Evolutionary conservation across 2,888 invertebrate genomes (phyloP), one percentile per base, ranked within the genome.

Genomic region (Encarsia formosa): DNA sequence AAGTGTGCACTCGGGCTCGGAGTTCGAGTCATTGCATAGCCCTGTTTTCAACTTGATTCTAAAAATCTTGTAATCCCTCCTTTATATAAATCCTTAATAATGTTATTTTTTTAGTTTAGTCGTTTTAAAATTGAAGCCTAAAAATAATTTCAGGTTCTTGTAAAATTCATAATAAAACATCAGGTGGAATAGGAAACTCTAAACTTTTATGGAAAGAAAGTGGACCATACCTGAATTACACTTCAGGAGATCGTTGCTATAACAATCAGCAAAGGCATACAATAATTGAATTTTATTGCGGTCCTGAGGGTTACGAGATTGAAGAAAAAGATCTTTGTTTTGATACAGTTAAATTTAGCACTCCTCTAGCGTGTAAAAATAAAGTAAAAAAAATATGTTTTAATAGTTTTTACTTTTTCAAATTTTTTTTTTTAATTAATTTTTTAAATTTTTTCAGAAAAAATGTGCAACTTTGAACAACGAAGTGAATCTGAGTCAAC

Each of bases 141-240:
- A 34, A 42, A 35, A 31, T 42, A 52, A 43, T 52, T 60, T 23
- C 41, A 71, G 71, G 71, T 42, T 56, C 62, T 45, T 72, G 71
- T 26, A 58, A 58, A 29, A 49, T 37, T 1, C 55, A 60, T 24
- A 61, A 56, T 26, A 45, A 43, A 24, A 58, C 49, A 29, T 67
- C 68, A 8, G 61, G 63, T 49, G 71, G 72, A 24, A 59, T 54
- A 34, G 63, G 59, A 16, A 70, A 71, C 41, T 43, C 64, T 16
- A 62, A 66, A 43, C 58, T 73, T 23, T 58, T 61, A 24, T 73
- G 71, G 70, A 62, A 63, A 39, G 60, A 63, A 44, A 63, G 61
- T 42, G 69, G 70, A 4, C 68, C 69, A 1, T 72, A 71, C 52
- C 61, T 72, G 9, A 71, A 70, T 62, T 72, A 72, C 31, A 71